phyloP scores from a whole-genome alignment of 2,797 vertebrate species.

The Martes flavigula region DNA sequence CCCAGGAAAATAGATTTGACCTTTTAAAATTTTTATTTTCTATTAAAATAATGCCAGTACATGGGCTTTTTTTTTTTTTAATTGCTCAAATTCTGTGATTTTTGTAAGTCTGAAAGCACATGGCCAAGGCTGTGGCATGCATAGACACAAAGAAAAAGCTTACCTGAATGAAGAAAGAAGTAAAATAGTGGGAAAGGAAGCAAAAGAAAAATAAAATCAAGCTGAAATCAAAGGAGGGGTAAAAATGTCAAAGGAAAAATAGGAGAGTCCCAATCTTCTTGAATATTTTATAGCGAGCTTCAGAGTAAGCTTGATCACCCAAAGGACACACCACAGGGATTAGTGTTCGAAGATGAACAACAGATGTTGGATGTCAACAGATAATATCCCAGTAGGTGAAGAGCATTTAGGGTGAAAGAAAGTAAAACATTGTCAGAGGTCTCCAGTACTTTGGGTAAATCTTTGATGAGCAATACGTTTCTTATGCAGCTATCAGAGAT shows the following conservation, averaged over 20 bases:
- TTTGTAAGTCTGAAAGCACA: slow-evolving; percentile 34
- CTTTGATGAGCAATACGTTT: slow-evolving; percentile 59
- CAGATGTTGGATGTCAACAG: slow-evolving; percentile 77
- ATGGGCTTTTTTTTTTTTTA: slow-evolving; percentile 29
- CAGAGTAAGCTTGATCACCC: slow-evolving; percentile 77
- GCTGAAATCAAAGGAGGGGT: slow-evolving; percentile 70
- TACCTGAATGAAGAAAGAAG: slow-evolving; percentile 13
- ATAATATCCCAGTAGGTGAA: slow-evolving; percentile 71
- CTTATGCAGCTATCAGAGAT: background rate
- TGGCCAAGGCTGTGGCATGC: background rate
- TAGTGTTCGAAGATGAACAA: slow-evolving; percentile 72
- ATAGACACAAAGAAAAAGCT: background rate
- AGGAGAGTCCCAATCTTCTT: slow-evolving; percentile 74
- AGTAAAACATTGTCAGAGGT: slow-evolving; percentile 48
- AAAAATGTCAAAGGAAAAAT: slow-evolving; percentile 79
- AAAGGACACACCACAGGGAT: slow-evolving; percentile 78
- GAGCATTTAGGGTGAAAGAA: slow-evolving; percentile 65
- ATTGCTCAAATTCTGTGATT: slow-evolving; percentile 30
- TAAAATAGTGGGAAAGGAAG: background rate
- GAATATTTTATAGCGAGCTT: slow-evolving; percentile 79
- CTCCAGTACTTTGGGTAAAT: slow-evolving; percentile 45
- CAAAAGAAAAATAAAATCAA: slow-evolving; percentile 67
- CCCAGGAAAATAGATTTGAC: slow-evolving; percentile 62
- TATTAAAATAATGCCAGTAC: slow-evolving; percentile 43
- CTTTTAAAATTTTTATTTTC: slow-evolving; percentile 69